Evolutionary conservation across 2,888 invertebrate species (phyloP), one percentile per base, ranked within the genome.

Genomic region (Agonum fuliginosum): DNA sequence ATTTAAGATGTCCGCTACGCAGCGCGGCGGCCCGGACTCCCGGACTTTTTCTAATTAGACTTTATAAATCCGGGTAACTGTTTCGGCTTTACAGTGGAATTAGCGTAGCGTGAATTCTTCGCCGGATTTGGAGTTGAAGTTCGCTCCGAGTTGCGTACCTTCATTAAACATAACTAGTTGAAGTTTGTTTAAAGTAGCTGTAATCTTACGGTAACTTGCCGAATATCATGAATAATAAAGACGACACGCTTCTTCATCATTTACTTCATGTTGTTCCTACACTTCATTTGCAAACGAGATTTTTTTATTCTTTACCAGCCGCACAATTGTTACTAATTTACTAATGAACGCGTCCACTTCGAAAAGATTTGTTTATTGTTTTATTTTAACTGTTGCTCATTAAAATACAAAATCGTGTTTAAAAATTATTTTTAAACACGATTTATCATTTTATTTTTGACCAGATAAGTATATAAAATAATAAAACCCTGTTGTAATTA

Each of bases 141-240:
- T 14, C 3, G 34, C 34, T 43, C n/a, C 3, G 14, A 10, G 43
- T 4, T 71, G 46, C 46, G 46, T 72, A 67, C 48, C 75, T 75
- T 75, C 75, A 75, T 75, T 75, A 75, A 75, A 67, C 67, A 62
- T 48, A 75, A 75, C 75, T 75, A 75, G 51, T 75, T 67, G 75
- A 75, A 75, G 67, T 75, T 75, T 75, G 75, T 22, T 67, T 27
- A 46, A 67, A 75, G 75, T 67, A 65, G 30, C 43, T 51, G 67
- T 75, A 75, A 75, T 75, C 75, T 72, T 54, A 54, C 37, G 51
- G 43, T 37, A 62, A 46, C 75, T 67, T 48, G 65, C 41, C 51
- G 75, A 43, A 75, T 75, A 67, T 46, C 48, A 75, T 75, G 75
- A 75, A 75, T 75, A 75, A 75, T 75, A 51, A 72, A 72, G 54